Evolutionary conservation across 2,888 invertebrate genomes (phyloP).

Genomic region (Auanema sp.): DNA sequence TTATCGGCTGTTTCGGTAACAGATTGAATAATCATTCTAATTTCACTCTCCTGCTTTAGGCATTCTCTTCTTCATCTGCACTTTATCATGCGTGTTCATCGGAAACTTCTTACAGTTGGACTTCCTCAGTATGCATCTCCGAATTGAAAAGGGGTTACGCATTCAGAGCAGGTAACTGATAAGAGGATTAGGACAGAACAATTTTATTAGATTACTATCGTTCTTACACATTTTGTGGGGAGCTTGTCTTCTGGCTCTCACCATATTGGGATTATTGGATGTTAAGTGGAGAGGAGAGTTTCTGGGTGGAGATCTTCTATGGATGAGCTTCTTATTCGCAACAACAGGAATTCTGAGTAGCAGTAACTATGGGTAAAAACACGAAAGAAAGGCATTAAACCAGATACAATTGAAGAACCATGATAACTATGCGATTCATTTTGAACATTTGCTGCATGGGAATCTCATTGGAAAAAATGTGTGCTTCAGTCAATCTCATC

Average conservation of each 20-base stretch:
- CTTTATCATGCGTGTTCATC: slow-evolving; percentile 49
- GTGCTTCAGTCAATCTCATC: slow-evolving; percentile 57
- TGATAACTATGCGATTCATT: slow-evolving; percentile 52
- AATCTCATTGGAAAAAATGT: slow-evolving; percentile 56
- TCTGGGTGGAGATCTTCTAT: slow-evolving; percentile 58
- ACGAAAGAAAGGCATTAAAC: background rate
- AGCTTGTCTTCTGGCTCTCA: slow-evolving; percentile 51
- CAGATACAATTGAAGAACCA: slow-evolving; percentile 30
- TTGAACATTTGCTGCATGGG: slow-evolving; percentile 50
- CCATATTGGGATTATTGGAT: slow-evolving; percentile 54
- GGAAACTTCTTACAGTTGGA: slow-evolving; percentile 49
- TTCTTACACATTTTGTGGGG: slow-evolving; percentile 59
- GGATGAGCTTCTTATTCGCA: slow-evolving; percentile 56
- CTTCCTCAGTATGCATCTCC: slow-evolving; percentile 41
- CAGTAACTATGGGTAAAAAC: slow-evolving; percentile 44
- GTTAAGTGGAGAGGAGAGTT: slow-evolving; percentile 60
- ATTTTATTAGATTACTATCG: slow-evolving; percentile 30
- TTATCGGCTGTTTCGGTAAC: slow-evolving; percentile 46
- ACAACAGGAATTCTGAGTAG: slow-evolving; percentile 53
- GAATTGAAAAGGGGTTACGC: slow-evolving; percentile 35
- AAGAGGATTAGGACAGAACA: background rate
- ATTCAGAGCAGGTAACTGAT: slow-evolving; percentile 30
- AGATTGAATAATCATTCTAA: too few species aligned
- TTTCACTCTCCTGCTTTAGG: slow-evolving; percentile 19
- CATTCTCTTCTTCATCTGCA: slow-evolving; percentile 52